A percentile compares a stretch with the other conserved stretches of the same genome.
Conservation (phyloP, 1,140 invertebrate genomes). For the Microplitis demolitor region DNA sequence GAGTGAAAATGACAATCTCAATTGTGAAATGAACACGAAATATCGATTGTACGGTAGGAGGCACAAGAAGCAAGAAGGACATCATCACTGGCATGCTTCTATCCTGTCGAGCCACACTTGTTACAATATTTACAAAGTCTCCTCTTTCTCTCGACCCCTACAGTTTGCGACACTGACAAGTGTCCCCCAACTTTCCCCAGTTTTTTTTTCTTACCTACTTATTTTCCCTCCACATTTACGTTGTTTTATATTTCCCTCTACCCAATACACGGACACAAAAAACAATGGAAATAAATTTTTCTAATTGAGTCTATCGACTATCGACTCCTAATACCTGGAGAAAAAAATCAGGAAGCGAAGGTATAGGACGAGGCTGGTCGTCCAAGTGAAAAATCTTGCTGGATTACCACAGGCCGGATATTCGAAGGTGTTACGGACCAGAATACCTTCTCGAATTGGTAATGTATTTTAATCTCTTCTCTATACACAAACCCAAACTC, state of each 20-base stretch:
- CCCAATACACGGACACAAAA: background rate
- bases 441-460: constrained; percentile 57
- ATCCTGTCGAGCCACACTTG: constrained; percentile 51
- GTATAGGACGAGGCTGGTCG: constrained; percentile 17
- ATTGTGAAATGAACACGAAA: constrained; percentile 5
- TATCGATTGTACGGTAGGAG: constrained; percentile 41
- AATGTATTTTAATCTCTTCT: constrained; percentile 61
- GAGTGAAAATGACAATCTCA: background rate
- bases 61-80: background rate
- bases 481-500: constrained; percentile 15
- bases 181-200: constrained; percentile 33
- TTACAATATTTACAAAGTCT: constrained; percentile 61
- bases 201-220: constrained; percentile 5
- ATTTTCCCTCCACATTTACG: background rate
- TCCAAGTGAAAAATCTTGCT: constrained; percentile 24
- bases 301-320: background rate
- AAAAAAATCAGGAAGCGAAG: background rate
- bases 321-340: too few species aligned
- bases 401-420: constrained; percentile 32
- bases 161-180: constrained; percentile 46
- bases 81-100: constrained; percentile 2
- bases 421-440: constrained; percentile 11
- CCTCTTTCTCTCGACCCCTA: constrained; percentile 35
- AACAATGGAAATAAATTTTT: background rate
- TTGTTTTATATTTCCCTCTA: background rate